phyloP scores from a whole-genome alignment of 64 coral and sea anemone species.

The Pachyseris speciosa region DNA sequence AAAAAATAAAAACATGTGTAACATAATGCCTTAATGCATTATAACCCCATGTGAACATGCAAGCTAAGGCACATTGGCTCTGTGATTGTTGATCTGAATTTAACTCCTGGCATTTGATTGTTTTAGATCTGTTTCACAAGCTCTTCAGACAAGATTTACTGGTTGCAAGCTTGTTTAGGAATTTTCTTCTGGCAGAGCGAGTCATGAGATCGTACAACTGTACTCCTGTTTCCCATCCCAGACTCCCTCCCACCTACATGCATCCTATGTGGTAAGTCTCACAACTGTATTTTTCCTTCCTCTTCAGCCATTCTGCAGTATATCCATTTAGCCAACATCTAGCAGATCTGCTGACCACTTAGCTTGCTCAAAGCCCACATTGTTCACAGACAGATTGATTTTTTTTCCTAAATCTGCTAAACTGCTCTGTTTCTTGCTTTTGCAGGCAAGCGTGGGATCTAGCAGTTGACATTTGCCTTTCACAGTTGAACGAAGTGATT shows the following conservation, averaged over 20 bases:
- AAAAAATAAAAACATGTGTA: too few species aligned
- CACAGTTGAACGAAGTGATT: slow-evolving; percentile 89
- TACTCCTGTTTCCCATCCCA: slow-evolving; percentile 89
- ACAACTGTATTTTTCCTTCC: too few species aligned
- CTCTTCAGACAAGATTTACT: slow-evolving; percentile 97
- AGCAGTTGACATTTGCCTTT: slow-evolving; percentile 95
- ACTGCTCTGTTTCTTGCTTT: background rate
- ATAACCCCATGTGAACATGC: too few species aligned
- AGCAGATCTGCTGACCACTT: too few species aligned
- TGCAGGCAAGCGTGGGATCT: slow-evolving; percentile 97
- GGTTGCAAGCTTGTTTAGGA: slow-evolving; percentile 97
- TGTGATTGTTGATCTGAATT: too few species aligned
- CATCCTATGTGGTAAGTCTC: slow-evolving; percentile 93
- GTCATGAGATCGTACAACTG: slow-evolving; percentile 99
- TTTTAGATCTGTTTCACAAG: slow-evolving; percentile 95
- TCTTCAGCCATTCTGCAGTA: too few species aligned
- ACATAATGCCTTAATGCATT: too few species aligned
- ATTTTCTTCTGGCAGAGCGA: slow-evolving; percentile 93
- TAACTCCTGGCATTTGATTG: background rate
- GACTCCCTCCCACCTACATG: slow-evolving; percentile 93
- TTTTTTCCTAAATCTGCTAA: too few species aligned
- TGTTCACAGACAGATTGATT: too few species aligned
- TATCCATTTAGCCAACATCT: too few species aligned
- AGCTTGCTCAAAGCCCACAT: too few species aligned
- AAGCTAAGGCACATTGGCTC: too few species aligned